These are phyloP conservation scores for Catharus minimus DNA, from an alignment of 2,113 vertebrate genomes.

Conservation along the genomic window DNA sequence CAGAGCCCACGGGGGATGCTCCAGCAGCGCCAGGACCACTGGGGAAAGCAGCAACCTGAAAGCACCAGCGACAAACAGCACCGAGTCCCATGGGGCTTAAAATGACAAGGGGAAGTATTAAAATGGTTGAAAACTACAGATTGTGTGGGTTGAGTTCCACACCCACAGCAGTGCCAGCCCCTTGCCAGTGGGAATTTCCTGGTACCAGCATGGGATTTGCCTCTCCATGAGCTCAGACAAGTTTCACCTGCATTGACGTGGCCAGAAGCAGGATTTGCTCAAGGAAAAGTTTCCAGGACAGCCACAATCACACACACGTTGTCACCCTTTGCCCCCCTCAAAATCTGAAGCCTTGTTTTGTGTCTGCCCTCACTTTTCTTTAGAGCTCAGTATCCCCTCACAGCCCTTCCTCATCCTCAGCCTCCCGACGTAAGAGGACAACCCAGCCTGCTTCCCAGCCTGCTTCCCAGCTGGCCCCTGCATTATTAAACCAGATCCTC, in stretches of 20 bases:
- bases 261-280: neutral
- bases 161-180: neutral
- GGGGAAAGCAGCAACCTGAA: neutral
- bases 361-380: neutral
- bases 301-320: neutral
- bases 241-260: neutral
- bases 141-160: neutral
- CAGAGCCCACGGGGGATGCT: neutral
- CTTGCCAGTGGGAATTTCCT: neutral
- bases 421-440: neutral
- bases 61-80: neutral
- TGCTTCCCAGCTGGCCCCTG: neutral
- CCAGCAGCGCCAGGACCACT: fast-evolving
- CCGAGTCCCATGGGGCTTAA: neutral
- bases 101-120: neutral
- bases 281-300: neutral
- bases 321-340: neutral
- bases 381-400: neutral
- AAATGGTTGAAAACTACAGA: neutral
- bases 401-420: neutral
- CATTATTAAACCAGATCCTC: conserved; percentile 11
- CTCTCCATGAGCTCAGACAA: neutral
- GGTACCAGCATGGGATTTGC: neutral
- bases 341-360: neutral
- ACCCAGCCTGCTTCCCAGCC: neutral